A percentile compares a stretch with the other conserved stretches of the same genome.
Conservation (phyloP, 2,113 vertebrate genomes). For the Oostethus manadensis region DNA sequence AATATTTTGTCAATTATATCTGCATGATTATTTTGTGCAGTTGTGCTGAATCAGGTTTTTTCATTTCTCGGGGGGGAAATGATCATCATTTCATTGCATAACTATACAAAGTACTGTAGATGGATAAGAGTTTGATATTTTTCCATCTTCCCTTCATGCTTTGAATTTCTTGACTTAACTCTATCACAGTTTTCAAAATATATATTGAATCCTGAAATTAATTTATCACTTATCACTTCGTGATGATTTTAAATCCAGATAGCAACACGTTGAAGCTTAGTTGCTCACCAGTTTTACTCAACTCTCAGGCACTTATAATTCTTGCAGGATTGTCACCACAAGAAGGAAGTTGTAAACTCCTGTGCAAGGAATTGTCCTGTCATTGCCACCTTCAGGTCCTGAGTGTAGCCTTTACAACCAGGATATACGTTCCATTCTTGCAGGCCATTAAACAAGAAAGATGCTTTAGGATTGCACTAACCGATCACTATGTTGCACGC, state of each 20-base stretch:
- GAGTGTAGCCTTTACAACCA: slow-evolving; percentile 19
- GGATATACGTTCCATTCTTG: slow-evolving; percentile 1
- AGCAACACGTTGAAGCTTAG: background rate
- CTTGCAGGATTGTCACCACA: slow-evolving; percentile 68
- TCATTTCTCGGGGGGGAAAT: slow-evolving; percentile 12
- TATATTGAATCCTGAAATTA: too few relatives aligned
- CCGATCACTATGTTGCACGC: slow-evolving; percentile 11
- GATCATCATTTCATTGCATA: slow-evolving; percentile 18
- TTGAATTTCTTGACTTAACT: too few relatives aligned
- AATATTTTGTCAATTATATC: too few relatives aligned
- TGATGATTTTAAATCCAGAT: too few relatives aligned
- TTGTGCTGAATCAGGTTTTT: slow-evolving; percentile 23
- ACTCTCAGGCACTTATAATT: slow-evolving; percentile 70
- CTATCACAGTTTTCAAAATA: too few relatives aligned
- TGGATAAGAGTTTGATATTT: background rate
- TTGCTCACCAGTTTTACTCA: slow-evolving; percentile 36
- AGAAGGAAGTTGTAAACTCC: slow-evolving; percentile 79
- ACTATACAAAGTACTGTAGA: background rate
- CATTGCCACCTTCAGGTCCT: slow-evolving; percentile 64
- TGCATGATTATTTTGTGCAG: too few relatives aligned
- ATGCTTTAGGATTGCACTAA: slow-evolving; percentile 9
- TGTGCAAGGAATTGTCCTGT: slow-evolving; percentile 69
- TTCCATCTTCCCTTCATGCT: too few relatives aligned
- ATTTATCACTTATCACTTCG: too few relatives aligned
- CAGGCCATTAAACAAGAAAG: background rate